Conservation (phyloP, 2,797 vertebrate species). For the Lacerta agilis region DNA sequence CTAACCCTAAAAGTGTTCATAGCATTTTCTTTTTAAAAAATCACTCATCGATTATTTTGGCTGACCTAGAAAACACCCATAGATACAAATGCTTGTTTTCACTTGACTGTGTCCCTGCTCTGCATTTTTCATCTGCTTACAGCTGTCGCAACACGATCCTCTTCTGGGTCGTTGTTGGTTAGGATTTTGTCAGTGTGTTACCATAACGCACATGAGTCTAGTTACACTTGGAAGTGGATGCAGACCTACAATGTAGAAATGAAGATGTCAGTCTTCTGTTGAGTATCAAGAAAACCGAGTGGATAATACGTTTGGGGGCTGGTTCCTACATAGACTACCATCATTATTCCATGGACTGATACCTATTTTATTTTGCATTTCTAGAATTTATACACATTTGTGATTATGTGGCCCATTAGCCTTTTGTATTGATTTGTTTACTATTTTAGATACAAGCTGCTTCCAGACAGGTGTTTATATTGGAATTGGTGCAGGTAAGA, state of each 20-base stretch:
- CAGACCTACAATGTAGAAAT: not conserved
- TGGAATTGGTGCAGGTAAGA: not conserved
- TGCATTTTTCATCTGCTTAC: not conserved
- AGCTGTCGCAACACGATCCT: not conserved
- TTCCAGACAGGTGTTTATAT: not conserved
- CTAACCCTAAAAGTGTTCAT: not conserved
- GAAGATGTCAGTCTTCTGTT: not conserved
- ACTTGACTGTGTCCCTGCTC: not conserved
- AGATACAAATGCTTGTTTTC: not conserved
- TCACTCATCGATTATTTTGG: not conserved
- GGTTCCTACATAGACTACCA: not conserved
- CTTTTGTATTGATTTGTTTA: not conserved
- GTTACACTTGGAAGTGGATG: not conserved
- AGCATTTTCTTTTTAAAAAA: not conserved
- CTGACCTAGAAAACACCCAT: not conserved
- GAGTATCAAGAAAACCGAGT: not conserved
- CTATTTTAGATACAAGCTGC: too few relatives aligned
- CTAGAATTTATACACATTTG: not conserved
- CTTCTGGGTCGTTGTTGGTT: too few relatives aligned
- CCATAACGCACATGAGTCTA: not conserved
- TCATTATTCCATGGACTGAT: not conserved
- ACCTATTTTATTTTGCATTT: not conserved
- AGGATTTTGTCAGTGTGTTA: not conserved
- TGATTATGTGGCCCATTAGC: not conserved
- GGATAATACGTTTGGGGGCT: not conserved